Evolutionary conservation across 2,888 invertebrate genomes (phyloP).

Genomic region (Rhamphomyia laevipes): DNA sequence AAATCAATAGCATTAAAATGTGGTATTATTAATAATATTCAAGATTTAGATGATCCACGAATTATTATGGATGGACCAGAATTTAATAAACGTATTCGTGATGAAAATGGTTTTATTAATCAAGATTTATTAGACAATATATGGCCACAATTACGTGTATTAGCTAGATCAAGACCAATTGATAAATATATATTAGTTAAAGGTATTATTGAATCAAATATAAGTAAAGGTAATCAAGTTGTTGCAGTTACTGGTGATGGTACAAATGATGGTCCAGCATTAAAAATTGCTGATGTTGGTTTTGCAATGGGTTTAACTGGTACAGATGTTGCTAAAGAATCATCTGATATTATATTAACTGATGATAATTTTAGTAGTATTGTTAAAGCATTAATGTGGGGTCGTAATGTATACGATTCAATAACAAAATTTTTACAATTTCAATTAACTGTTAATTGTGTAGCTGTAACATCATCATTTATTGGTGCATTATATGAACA

Average conservation of each 20-base stretch:
- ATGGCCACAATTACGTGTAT: slow-evolving; percentile 84
- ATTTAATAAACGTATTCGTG: slow-evolving; percentile 79
- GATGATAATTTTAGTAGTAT: slow-evolving; percentile 97
- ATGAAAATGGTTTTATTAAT: slow-evolving; percentile 73
- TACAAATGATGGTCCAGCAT: slow-evolving; percentile 89
- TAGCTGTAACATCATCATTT: slow-evolving; percentile 92
- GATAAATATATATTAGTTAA: slow-evolving; percentile 93
- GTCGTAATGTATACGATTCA: slow-evolving; percentile 93
- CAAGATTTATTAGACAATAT: slow-evolving; percentile 84
- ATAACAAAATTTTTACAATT: slow-evolving; percentile 97
- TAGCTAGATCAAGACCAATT: slow-evolving; percentile 88
- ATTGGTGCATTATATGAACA: slow-evolving; percentile 42
- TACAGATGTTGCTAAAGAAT: slow-evolving; percentile 96
- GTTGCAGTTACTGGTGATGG: slow-evolving; percentile 96
- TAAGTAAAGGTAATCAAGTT: slow-evolving; percentile 75
- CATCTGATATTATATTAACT: slow-evolving; percentile 92
- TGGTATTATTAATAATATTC: slow-evolving; percentile 59
- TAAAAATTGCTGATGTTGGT: slow-evolving; percentile 93
- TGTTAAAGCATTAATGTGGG: slow-evolving; percentile 98
- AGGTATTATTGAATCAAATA: slow-evolving; percentile 89
- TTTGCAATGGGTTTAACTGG: slow-evolving; percentile 98
- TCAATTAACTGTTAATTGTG: slow-evolving; percentile 93
- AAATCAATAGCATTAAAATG: slow-evolving; percentile 91
- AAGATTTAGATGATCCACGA: slow-evolving; percentile 69
- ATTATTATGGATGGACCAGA: slow-evolving; percentile 90